Evolutionary conservation across 2,113 vertebrate species (phyloP).

Genomic region (Diadophis punctatus): DNA sequence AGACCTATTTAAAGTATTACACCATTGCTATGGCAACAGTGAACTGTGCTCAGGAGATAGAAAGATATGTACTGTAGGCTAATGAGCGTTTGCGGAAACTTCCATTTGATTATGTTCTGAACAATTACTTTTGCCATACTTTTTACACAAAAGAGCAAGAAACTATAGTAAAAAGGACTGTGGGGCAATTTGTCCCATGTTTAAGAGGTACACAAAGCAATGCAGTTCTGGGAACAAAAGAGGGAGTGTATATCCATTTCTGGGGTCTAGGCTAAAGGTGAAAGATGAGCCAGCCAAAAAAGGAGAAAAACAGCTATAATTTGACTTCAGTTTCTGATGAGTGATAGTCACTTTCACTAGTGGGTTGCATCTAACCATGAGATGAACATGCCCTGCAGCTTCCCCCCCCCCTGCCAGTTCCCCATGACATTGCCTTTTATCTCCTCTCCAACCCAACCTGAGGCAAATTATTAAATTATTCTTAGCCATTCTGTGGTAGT

Average conservation of each 20-base stretch:
- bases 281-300: not conserved
- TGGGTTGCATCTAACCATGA: not conserved
- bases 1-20: conserved; percentile 59
- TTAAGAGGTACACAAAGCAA: not conserved
- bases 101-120: conserved; percentile 28
- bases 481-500: not conserved
- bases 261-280: not conserved
- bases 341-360: not conserved
- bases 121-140: not conserved
- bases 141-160: not conserved
- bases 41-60: conserved; percentile 50
- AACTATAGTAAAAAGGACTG: not conserved
- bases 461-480: not conserved
- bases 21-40: conserved; percentile 50
- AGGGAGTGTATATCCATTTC: not conserved
- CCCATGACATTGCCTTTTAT: not conserved
- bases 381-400: not conserved
- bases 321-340: not conserved
- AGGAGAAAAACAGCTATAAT: not conserved
- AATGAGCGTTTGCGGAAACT: conserved; percentile 33
- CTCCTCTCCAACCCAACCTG: not conserved
- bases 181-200: accelerated
- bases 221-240: accelerated
- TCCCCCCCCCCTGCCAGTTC: not conserved
- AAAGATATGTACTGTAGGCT: conserved; percentile 29